Evolutionary conservation across 2,888 invertebrate genomes (phyloP).

Genomic region (Diploptera punctata): DNA sequence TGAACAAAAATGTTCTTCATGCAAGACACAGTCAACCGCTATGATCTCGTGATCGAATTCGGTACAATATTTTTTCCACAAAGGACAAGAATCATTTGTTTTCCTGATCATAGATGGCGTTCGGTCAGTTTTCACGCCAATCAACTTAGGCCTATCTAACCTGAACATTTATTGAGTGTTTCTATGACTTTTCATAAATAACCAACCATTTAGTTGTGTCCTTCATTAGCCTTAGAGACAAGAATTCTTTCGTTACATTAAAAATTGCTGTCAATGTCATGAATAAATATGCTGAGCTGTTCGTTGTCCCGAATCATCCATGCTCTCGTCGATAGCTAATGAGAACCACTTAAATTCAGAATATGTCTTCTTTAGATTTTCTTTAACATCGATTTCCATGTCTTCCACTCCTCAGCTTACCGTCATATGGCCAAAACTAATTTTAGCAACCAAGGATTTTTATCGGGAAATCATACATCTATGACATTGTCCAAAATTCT

Average conservation of each 20-base stretch:
- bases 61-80: not conserved
- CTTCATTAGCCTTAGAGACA: not conserved
- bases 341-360: conserved; percentile 3
- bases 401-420: not conserved
- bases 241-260: not conserved
- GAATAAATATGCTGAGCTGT: not conserved
- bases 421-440: not conserved
- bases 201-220: conserved; percentile 1
- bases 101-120: not conserved
- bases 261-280: not conserved
- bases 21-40: not conserved
- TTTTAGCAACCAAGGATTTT: not conserved
- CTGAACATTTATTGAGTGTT: not conserved
- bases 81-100: not conserved
- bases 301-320: not conserved
- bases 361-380: not conserved
- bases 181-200: not conserved
- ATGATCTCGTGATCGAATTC: conserved; percentile 8
- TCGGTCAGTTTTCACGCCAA: not conserved
- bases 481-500: not conserved
- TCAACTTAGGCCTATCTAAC: conserved; percentile 8
- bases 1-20: too few relatives aligned
- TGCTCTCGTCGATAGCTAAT: not conserved
- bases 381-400: not conserved
- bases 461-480: not conserved